These are phyloP conservation scores for Ptiloglossa arizonensis DNA, from an alignment of 1,140 invertebrate genomes.

Conservation along the genomic window DNA sequence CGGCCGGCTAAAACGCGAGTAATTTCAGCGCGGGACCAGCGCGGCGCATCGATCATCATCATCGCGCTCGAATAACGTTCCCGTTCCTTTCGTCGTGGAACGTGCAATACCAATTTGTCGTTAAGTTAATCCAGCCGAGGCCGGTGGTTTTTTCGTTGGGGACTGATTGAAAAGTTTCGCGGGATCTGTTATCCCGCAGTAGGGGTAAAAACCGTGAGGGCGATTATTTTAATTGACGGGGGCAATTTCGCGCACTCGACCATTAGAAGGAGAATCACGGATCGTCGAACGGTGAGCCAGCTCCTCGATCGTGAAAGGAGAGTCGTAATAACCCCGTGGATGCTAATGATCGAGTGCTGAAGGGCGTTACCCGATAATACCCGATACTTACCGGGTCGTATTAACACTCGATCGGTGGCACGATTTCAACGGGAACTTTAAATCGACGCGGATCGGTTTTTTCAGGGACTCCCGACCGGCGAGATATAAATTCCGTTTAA, in stretches of 20 bases:
- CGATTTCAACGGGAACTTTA: no score
- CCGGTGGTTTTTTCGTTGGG: slow-evolving; percentile 1
- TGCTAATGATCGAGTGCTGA: no score
- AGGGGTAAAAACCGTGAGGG: background rate
- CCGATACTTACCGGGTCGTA: background rate
- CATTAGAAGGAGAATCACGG: background rate
- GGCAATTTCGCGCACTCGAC: background rate
- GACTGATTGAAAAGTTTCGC: background rate
- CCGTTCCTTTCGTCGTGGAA: background rate
- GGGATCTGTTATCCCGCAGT: background rate
- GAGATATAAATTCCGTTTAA: no score
- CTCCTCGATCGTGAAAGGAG: background rate
- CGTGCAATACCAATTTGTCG: slow-evolving; percentile 45
- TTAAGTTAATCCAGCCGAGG: slow-evolving; percentile 46
- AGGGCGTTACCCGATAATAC: no score
- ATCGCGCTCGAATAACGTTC: slow-evolving; percentile 53
- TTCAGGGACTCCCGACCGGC: no score
- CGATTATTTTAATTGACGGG: slow-evolving; percentile 13
- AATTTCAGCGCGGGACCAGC: slow-evolving; percentile 54
- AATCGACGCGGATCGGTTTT: no score
- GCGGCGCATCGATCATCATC: slow-evolving; percentile 53
- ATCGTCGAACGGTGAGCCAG: no score
- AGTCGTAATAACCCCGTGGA: background rate
- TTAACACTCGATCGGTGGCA: background rate
- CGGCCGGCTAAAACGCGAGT: slow-evolving; percentile 50